phyloP scores from a whole-genome alignment of 2,888 invertebrate species.

The Drosophila quinaria region DNA sequence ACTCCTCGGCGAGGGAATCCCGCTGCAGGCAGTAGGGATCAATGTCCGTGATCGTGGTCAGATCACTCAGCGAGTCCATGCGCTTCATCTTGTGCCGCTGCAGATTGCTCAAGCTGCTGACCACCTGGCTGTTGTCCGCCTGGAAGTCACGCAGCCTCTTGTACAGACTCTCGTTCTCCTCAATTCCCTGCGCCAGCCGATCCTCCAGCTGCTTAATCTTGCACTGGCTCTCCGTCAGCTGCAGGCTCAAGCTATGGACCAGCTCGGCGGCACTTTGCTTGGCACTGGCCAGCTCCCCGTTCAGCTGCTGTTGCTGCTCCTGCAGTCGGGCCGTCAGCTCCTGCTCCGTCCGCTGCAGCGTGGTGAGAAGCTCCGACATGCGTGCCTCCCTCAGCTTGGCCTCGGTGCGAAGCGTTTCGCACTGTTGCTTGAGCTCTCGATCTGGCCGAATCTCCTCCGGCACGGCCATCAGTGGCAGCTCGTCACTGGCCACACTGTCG shows the following conservation, averaged over 20 bases:
- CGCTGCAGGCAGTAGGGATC: constrained; percentile 91
- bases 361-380: constrained; percentile 91
- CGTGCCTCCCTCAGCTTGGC: constrained; percentile 90
- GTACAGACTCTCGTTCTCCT: constrained; percentile 92
- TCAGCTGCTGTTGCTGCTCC: constrained; percentile 89
- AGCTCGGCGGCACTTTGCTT: constrained; percentile 90
- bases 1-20: constrained; percentile 92
- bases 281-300: constrained; percentile 89
- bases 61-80: constrained; percentile 92
- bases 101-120: constrained; percentile 83
- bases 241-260: constrained; percentile 89
- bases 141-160: constrained; percentile 91
- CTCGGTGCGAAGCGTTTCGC: constrained; percentile 90
- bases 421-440: constrained; percentile 90
- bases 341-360: constrained; percentile 92
- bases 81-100: constrained; percentile 86
- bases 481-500: constrained; percentile 87
- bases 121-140: constrained; percentile 84
- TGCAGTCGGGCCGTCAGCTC: constrained; percentile 90
- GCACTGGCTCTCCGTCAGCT: constrained; percentile 89
- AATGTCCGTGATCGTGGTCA: constrained; percentile 92
- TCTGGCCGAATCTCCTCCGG: constrained; percentile 84
- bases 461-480: constrained; percentile 79
- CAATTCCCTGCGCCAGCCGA: constrained; percentile 89
- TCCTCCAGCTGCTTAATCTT: constrained; percentile 85